Base-by-base conservation (phyloP, 2,113 vertebrate species). In the Psittacara wagleri region DNA sequence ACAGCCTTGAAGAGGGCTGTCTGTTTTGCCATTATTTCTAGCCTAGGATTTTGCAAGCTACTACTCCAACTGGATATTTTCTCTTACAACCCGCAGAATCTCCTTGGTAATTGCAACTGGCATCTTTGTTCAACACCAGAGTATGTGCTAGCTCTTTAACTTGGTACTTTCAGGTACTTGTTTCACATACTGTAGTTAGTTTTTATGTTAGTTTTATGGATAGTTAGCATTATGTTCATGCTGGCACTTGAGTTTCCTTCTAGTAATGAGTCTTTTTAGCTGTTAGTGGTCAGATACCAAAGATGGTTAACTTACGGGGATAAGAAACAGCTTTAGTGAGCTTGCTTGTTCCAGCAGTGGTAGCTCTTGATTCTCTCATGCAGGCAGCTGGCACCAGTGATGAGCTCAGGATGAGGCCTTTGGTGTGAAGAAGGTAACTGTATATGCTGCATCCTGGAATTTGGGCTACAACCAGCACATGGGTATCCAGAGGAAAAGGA, bases 11-110 rank as follows among this genome's bases (percentile, higher is more conserved):
- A 79, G 75, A 61, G 28, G 18, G 14, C 52, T 85, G 63, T 17
- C 57, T 86, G 44, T 82, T 85, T 87, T 93, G 62, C 68, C 20
- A 27, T 94, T 88, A 70, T 87, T 91, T 80, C 79, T 90, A 88
- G 54, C 27, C 49, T 90, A 66, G 44, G 59, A 88, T 73, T 93
- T 88, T 88, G 24, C 35, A 51, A 87, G 31, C 37, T 94, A 44
- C 44, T 63, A 64, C 77, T 89, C 74, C 74, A 90, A 6, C 33
- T 79, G 35, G 3, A 2, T 94, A 17, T 87, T 93, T 90, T 91
- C 78, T 79, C 43, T 61, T 85, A 31, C 17, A 64, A 3, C 9
- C 33, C 39, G 33, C 66, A 76, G 70, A 48, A 76, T 83, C 52
- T 62, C 27, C 57, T 68, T 87, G 52, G 23, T 75, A 85, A 75